Evolutionary conservation across 2,113 vertebrate genomes (phyloP), one percentile per base, ranked within the genome.

Genomic region (Tapirus terrestris): DNA sequence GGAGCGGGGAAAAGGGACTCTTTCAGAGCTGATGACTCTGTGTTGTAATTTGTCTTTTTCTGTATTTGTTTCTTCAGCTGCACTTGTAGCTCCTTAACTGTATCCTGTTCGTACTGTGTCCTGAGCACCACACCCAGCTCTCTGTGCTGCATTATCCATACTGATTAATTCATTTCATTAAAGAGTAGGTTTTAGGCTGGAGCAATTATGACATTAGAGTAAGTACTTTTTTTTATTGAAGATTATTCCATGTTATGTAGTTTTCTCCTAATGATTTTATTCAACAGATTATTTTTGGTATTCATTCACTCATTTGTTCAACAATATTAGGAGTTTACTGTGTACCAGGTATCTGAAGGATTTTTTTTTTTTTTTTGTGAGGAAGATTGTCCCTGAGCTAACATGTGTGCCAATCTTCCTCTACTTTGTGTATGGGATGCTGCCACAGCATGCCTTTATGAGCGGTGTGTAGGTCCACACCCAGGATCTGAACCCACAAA

Each of bases 211-310:
- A 48, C 51, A n/a, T 27, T 68, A 51, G 79, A 86, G 17, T 72
- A 81, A 80, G 70, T 82, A 63, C 27, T 76, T 91, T 70, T 91
- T 79, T 39, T 43, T 60, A 77, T 36, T 86, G 36, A 80, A 72
- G 16, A 82, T 70, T 85, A 65, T 85, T 75, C 6, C 27, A 61
- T 77, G 21, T 60, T 92, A 18, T 89, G 9, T n/a, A 53, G 29
- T 77, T 89, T 94, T 96, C 80, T 84, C 13, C 27, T 84, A 68
- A n/a, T 21, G 2, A 60, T 81, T 68, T 86, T 63, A 77, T 61
- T 95, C n/a, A 92, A 10, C 18, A 68, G 25, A 87, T 17, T 70
- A 61, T 31, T 95, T 98, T 94, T 70, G 51, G 2, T 72, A 73
- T 88, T 82, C 5, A n/a, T 90, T 77, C 2, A 63, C 82, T 81